phyloP scores from a whole-genome alignment of 2,888 invertebrate species.

The Crematogaster levior region DNA sequence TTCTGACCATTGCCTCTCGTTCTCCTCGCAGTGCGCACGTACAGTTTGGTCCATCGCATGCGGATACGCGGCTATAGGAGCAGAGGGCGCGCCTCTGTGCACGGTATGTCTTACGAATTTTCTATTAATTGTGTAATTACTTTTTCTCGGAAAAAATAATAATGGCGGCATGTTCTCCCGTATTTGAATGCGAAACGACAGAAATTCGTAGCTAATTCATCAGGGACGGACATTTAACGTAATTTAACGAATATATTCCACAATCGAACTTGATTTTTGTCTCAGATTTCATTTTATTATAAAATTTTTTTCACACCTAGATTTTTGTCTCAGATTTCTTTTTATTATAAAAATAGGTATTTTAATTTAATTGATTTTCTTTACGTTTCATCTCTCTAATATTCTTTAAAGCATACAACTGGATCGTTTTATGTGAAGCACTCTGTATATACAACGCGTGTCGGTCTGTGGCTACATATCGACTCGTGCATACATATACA shows the following conservation, averaged over 20 bases:
- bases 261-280: not conserved
- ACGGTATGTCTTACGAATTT: not conserved
- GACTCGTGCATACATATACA: constrained; percentile 41
- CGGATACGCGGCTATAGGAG: not conserved
- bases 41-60: constrained; percentile 51
- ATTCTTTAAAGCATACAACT: not conserved
- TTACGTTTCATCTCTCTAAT: not conserved
- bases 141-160: too few species aligned
- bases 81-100: not conserved
- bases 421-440: constrained; percentile 39
- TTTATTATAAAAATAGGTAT: not conserved
- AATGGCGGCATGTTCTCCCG: not conserved
- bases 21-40: constrained; percentile 45
- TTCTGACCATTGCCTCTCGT: constrained; percentile 76
- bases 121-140: not conserved
- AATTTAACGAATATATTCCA: not conserved
- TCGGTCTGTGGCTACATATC: constrained; percentile 60
- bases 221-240: not conserved
- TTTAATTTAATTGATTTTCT: not conserved
- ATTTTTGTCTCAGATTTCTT: not conserved
- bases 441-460: constrained; percentile 62
- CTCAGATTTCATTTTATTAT: too few species aligned
- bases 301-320: too few species aligned
- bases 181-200: not conserved
- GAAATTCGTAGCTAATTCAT: not conserved